phyloP scores from a whole-genome alignment of 35 echinoderm and acorn worm species.

The Ptychodera flava region DNA sequence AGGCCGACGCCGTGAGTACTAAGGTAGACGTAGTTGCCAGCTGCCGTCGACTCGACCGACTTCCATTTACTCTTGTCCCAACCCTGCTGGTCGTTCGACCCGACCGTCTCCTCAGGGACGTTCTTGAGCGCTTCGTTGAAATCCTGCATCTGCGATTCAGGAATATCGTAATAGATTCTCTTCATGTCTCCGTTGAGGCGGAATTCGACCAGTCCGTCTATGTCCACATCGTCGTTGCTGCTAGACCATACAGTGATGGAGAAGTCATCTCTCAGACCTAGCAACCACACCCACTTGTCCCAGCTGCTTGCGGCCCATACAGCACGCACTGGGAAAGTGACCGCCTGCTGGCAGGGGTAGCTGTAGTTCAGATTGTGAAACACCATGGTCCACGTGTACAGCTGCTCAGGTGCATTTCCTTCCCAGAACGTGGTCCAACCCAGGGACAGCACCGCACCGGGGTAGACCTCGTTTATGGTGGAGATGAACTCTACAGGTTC shows the following conservation, averaged over 20 bases:
- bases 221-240: constrained; percentile 27
- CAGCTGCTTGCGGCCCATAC: constrained; percentile 42
- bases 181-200: constrained; percentile 39
- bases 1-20: constrained; percentile 28
- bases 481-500: constrained; percentile 35
- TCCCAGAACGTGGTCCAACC: constrained; percentile 50
- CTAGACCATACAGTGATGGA: constrained; percentile 62
- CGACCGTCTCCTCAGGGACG: constrained; percentile 7
- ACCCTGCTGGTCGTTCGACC: background rate
- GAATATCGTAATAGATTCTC: constrained; percentile 52
- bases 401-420: background rate
- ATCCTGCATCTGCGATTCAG: constrained; percentile 3
- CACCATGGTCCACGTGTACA: constrained; percentile 72
- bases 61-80: constrained; percentile 28
- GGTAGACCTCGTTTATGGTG: constrained; percentile 31
- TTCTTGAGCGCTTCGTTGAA: constrained; percentile 27
- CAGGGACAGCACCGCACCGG: constrained; percentile 46
- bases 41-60: background rate
- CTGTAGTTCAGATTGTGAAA: constrained; percentile 49
- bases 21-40: constrained; percentile 24
- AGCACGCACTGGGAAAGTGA: constrained; percentile 60
- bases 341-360: constrained; percentile 42
- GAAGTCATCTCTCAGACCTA: constrained; percentile 47
- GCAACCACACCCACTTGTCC: constrained; percentile 50
- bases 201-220: constrained; percentile 38